Evolutionary conservation across 53 echinoderm and acorn worm species (phyloP), one percentile per base, ranked within the genome.

Genomic region (Stichopus horrens): DNA sequence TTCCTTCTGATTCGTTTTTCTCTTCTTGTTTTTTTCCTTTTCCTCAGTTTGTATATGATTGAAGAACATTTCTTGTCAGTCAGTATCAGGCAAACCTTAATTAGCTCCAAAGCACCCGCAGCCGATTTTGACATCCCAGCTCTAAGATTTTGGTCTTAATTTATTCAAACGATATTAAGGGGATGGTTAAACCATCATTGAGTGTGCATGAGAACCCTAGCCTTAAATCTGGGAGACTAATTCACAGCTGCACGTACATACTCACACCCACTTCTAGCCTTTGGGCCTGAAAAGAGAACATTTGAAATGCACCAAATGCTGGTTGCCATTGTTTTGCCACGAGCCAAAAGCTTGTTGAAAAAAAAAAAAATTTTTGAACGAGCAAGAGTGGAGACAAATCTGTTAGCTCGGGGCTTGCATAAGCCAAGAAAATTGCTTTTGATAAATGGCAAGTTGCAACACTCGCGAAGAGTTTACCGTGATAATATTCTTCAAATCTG

Each of bases 371-470:
- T n/a, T 16, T 13, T 67, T 85, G 85, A 85, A 67, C 67, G 22
- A 85, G 63, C 67, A 21, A 52, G 52, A 55, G 37, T 3, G 66
- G 85, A 85, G 85, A 21, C 85, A 67, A 52, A 85, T 58, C 85
- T 85, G 63, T 85, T 85, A 8, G 85, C 85, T 85, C 85, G 85
- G 65, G 85, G 85, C 85, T 85, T 85, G 85, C 85, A 85, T 85
- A 85, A 85, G 85, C 85, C 85, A 66, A 52, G 85, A 66, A 85
- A 85, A 85, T 85, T 85, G 85, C 85, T 85, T 85, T 67, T 21
- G 85, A 85, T 85, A 85, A 85, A 63, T 85, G 57, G 85, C 53
- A 53, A 67, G 85, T 23, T 63, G 67, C 85, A 85, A 85, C 85
- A 85, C 85, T 85, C 51, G 85, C 23, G 59, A 85, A 37, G 85